Conservation (phyloP, 2,113 vertebrate species). For the Scatophagus argus region DNA sequence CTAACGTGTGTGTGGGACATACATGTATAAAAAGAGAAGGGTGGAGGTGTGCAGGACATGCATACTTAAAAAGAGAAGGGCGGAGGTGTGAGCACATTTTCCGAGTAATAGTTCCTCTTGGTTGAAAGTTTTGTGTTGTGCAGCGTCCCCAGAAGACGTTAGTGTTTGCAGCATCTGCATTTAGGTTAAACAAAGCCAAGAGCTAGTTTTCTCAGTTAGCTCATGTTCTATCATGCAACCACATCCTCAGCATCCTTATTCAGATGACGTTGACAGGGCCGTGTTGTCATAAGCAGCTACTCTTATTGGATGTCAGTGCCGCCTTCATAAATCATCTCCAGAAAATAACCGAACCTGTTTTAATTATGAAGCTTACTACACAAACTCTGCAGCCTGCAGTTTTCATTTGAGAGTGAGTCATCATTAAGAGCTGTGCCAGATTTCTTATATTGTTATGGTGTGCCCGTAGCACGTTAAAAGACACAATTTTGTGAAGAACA, state of each 20-base stretch:
- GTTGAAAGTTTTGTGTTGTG: background rate
- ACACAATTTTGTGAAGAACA: background rate
- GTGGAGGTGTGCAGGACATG: background rate
- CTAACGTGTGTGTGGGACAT: too few relatives aligned
- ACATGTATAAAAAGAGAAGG: background rate
- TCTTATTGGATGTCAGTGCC: slow-evolving; percentile 14
- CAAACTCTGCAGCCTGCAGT: too few relatives aligned
- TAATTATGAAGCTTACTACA: background rate
- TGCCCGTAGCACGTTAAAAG: background rate
- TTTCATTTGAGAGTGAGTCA: too few relatives aligned
- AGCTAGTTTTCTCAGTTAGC: background rate
- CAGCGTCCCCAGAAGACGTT: too few relatives aligned
- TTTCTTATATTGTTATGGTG: background rate
- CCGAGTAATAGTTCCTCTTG: background rate
- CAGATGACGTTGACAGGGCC: slow-evolving; percentile 18
- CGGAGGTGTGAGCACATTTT: background rate
- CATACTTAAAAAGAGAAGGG: background rate
- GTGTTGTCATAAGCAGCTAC: slow-evolving; percentile 16
- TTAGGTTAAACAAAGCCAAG: background rate
- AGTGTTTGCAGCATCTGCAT: background rate
- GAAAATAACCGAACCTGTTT: background rate
- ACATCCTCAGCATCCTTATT: slow-evolving; percentile 20
- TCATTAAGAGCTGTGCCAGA: too few relatives aligned
- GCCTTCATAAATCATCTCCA: too few relatives aligned
- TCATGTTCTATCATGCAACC: slow-evolving; percentile 37